phyloP scores from a whole-genome alignment of 2,888 invertebrate genomes.

The Oscheius myriophilus region DNA sequence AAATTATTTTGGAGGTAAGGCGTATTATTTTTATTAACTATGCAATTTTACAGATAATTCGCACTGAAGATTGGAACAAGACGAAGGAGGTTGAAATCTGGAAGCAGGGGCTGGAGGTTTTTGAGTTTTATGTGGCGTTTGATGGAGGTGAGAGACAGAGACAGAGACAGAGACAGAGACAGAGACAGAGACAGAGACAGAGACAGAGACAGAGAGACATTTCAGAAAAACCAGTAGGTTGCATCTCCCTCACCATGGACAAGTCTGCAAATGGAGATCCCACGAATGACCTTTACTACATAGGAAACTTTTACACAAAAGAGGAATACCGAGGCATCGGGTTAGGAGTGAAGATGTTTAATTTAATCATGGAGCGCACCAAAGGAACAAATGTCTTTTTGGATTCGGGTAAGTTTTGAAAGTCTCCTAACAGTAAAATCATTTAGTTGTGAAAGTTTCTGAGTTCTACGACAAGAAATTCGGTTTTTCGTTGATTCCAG shows the following conservation, averaged over 20 bases:
- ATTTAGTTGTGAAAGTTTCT: conserved; percentile 2
- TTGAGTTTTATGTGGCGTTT: conserved; percentile 13
- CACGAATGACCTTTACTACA: conserved; percentile 15
- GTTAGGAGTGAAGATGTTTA: conserved; percentile 16
- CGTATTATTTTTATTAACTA: neutral
- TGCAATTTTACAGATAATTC: neutral
- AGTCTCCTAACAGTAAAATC: neutral
- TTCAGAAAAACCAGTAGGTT: conserved; percentile 14
- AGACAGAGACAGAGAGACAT: too few species aligned
- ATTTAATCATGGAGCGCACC: conserved; percentile 10
- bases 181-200: too few species aligned
- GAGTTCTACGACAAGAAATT: conserved; percentile 21
- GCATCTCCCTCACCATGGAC: conserved; percentile 22
- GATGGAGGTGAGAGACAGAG: neutral
- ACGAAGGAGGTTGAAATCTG: conserved; percentile 18
- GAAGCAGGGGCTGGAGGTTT: conserved; percentile 8
- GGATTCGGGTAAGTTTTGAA: conserved; percentile 6
- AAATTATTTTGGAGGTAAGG: conserved; percentile 18
- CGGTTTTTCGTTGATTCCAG: conserved; percentile 13
- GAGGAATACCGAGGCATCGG: conserved; percentile 9
- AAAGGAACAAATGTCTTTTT: conserved; percentile 16
- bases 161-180: neutral
- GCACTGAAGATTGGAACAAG: conserved; percentile 19
- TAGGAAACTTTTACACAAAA: conserved; percentile 23
- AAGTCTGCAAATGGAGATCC: conserved; percentile 9